Percentiles rank a stretch among this genome's conserved stretches.
Conservation (phyloP, 2,113 vertebrate species). For the Macrotus californicus region DNA sequence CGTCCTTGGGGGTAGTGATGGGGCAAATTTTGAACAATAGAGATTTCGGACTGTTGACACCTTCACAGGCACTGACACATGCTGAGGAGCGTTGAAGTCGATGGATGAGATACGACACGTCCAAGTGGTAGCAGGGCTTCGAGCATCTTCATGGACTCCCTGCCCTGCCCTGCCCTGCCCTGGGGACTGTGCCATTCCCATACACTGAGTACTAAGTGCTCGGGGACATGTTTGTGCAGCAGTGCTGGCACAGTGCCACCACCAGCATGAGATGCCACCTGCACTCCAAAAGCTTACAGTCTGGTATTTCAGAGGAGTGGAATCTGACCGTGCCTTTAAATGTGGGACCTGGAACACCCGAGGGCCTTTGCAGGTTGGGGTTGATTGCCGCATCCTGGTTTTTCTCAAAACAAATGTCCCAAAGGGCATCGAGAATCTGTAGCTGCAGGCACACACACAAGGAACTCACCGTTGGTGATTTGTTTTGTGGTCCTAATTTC, state of each 20-base stretch:
- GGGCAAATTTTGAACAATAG: background rate
- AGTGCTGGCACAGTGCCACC: fast-evolving
- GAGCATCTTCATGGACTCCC: background rate
- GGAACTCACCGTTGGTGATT: fast-evolving
- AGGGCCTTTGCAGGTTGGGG: background rate
- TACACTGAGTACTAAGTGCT: background rate
- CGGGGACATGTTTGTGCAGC: fast-evolving
- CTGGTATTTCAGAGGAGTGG: background rate
- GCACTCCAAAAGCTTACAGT: slow-evolving; percentile 2
- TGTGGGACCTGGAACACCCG: fast-evolving
- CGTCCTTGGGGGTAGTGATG: fast-evolving
- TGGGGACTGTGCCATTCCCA: background rate
- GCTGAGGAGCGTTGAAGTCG: fast-evolving
- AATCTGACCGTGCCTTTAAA: background rate
- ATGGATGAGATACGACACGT: slow-evolving; percentile 14
- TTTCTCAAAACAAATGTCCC: background rate
- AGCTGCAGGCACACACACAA: fast-evolving
- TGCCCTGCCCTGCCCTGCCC: fast-evolving
- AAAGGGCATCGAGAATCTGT: fast-evolving
- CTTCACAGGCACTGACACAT: background rate
- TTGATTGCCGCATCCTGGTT: background rate
- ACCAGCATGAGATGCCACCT: background rate
- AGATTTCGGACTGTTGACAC: background rate
- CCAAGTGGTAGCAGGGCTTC: background rate
- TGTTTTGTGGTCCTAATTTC: fast-evolving